phyloP scores from a whole-genome alignment of 2,797 vertebrate genomes.

The Cephalopachus bancanus region DNA sequence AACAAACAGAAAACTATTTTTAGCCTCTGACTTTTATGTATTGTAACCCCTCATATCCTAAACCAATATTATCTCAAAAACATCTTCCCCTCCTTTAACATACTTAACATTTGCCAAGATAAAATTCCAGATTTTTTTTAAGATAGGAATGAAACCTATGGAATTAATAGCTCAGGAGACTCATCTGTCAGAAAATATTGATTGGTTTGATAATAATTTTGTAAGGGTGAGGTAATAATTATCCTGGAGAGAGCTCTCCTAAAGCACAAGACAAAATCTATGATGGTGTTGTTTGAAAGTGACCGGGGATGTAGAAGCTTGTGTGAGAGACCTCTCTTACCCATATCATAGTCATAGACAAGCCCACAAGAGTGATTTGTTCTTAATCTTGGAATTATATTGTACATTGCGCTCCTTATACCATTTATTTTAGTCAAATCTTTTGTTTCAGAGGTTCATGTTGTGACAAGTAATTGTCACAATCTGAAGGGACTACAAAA shows the following conservation, averaged over 20 bases:
- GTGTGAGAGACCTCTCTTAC: background rate
- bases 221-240: background rate
- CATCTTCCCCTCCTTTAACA: background rate
- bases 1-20: no score
- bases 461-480: background rate
- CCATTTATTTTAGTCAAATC: background rate
- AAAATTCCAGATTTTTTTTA: background rate
- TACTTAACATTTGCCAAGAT: background rate
- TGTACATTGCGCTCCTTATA: background rate
- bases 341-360: background rate
- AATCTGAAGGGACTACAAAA: background rate
- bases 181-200: conserved; percentile 35
- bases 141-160: background rate
- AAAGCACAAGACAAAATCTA: background rate
- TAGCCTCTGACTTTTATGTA: no score
- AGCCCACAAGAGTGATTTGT: background rate
- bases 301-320: background rate
- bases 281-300: background rate
- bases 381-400: conserved; percentile 18
- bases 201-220: conserved; percentile 2
- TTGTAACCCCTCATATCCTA: background rate
- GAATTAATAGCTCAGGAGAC: background rate
- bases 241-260: background rate
- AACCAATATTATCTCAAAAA: background rate
- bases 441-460: background rate